These are phyloP conservation scores for Dermochelys coriacea DNA, from an alignment of 2,797 vertebrate species.

Conservation along the genomic window DNA sequence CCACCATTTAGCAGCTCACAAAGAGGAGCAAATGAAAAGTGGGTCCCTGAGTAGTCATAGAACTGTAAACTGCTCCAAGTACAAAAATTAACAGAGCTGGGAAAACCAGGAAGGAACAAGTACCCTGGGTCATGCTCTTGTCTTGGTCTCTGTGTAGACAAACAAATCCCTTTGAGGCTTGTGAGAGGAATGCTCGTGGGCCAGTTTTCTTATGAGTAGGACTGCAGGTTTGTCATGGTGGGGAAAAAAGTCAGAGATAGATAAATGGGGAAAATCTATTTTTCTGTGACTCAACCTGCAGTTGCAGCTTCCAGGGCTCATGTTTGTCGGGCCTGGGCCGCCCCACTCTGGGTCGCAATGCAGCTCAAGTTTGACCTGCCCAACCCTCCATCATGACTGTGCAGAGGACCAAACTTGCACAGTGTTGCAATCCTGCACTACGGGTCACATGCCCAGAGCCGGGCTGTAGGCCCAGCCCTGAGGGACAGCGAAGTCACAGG, in stretches of 20 bases:
- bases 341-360: background rate
- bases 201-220: background rate
- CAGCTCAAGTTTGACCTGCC: background rate
- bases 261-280: no score
- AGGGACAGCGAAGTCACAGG: no score
- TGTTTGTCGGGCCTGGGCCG: background rate
- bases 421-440: no score
- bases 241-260: background rate
- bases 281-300: background rate
- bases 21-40: background rate
- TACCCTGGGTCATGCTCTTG: background rate
- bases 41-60: background rate
- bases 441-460: no score
- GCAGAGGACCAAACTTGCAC: no score
- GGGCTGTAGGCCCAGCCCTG: no score
- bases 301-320: background rate
- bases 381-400: no score
- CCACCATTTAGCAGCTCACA: background rate
- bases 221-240: background rate
- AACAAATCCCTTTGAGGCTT: background rate
- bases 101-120: background rate
- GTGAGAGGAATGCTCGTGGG: background rate
- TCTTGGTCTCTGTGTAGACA: background rate
- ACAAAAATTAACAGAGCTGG: background rate
- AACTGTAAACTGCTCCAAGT: background rate